Percentiles rank a stretch among this genome's conserved stretches.
Conservation (phyloP, 2,888 invertebrate species). For the Zootermopsis nevadensis region DNA sequence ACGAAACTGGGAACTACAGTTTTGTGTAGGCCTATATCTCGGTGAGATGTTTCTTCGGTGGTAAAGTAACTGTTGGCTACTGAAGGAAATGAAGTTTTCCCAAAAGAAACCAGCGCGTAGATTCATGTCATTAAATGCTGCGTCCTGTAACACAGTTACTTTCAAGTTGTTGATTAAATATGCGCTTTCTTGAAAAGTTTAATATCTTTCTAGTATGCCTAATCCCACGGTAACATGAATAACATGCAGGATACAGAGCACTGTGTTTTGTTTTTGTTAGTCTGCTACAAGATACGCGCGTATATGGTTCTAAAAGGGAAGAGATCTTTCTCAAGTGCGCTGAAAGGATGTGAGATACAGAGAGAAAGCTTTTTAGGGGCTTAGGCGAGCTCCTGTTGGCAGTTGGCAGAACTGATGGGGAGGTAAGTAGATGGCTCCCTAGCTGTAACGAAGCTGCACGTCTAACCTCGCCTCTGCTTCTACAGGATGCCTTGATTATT, state of each 20-base stretch:
- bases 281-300: neutral
- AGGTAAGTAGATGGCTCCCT: neutral
- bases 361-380: neutral
- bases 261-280: too few relatives aligned
- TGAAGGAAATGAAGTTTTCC: too few relatives aligned
- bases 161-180: neutral
- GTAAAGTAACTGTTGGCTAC: too few relatives aligned
- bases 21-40: too few relatives aligned
- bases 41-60: too few relatives aligned
- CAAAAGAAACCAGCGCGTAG: too few relatives aligned
- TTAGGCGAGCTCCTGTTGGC: neutral
- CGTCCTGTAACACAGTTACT: neutral
- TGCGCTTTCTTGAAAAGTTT: neutral
- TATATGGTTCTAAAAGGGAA: neutral
- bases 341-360: neutral
- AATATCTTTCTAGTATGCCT: neutral
- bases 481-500: neutral
- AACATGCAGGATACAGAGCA: neutral
- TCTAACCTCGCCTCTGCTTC: too few relatives aligned
- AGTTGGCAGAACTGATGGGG: constrained; percentile 3
- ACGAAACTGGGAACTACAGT: too few relatives aligned
- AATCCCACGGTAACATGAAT: neutral
- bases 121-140: too few relatives aligned
- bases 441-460: too few relatives aligned
- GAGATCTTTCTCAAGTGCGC: neutral